Conservation (phyloP, 2,113 vertebrate genomes). For the Saccopteryx bilineata region DNA sequence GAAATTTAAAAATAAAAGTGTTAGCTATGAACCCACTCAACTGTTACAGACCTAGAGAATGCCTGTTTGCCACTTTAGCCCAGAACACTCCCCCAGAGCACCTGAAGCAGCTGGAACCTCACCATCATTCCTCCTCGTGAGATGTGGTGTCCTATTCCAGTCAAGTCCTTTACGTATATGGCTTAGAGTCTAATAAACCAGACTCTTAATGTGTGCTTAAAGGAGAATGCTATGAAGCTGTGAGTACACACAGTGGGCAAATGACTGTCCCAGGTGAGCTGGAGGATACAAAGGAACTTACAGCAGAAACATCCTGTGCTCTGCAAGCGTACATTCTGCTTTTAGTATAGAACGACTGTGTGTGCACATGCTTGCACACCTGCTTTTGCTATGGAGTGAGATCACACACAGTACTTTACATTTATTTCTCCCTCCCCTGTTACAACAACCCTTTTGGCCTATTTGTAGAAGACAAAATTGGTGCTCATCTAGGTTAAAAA, state of each 20-base stretch:
- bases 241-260: background rate
- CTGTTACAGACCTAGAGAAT: background rate
- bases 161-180: background rate
- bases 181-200: background rate
- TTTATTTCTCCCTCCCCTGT: background rate
- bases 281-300: background rate
- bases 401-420: background rate
- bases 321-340: background rate
- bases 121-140: background rate
- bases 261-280: background rate
- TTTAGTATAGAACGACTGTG: background rate
- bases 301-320: background rate
- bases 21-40: background rate
- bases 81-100: background rate
- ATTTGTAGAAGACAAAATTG: background rate
- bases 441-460: background rate
- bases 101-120: background rate
- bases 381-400: background rate
- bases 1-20: background rate
- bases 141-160: background rate
- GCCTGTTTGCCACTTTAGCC: background rate
- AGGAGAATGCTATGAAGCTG: background rate
- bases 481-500: background rate
- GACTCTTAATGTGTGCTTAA: background rate
- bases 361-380: background rate